Conservation (phyloP, 1,140 invertebrate species). For the Drosophila fuyamai region DNA sequence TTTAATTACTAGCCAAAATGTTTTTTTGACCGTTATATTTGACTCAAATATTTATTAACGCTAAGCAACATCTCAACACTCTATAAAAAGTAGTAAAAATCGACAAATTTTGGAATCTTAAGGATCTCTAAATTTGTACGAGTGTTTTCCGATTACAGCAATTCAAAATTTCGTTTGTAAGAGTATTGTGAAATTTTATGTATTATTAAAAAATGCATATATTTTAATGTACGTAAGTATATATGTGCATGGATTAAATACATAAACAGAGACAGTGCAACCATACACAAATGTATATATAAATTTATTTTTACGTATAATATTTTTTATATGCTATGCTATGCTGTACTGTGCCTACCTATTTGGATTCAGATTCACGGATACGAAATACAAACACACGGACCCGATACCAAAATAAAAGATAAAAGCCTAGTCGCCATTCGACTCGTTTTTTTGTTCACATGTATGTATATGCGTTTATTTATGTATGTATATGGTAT, state of each 20-base stretch:
- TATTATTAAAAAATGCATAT: conserved; percentile 11
- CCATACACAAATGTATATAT: background rate
- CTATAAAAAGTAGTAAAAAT: too few relatives aligned
- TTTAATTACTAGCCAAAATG: too few relatives aligned
- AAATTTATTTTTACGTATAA: conserved; percentile 21
- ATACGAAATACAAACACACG: conserved; percentile 16
- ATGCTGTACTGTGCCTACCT: background rate
- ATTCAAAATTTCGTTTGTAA: background rate
- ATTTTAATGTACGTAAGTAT: conserved; percentile 3
- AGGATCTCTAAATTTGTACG: too few relatives aligned
- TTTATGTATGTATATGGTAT: background rate
- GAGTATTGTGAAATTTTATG: background rate
- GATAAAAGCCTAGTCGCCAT: conserved; percentile 13
- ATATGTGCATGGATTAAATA: background rate
- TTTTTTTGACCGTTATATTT: too few relatives aligned
- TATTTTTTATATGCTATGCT: conserved; percentile 12
- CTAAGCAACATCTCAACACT: too few relatives aligned
- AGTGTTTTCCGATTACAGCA: background rate
- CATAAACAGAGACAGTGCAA: background rate
- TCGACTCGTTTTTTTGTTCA: conserved; percentile 11
- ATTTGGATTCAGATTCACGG: conserved; percentile 8
- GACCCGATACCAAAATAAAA: conserved; percentile 31
- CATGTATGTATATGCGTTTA: background rate
- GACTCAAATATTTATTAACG: too few relatives aligned
- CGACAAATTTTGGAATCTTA: too few relatives aligned